Evolutionary conservation across 2,888 invertebrate species (phyloP), one percentile per base, ranked within the genome.

Genomic region (Stictocephala bisonia): DNA sequence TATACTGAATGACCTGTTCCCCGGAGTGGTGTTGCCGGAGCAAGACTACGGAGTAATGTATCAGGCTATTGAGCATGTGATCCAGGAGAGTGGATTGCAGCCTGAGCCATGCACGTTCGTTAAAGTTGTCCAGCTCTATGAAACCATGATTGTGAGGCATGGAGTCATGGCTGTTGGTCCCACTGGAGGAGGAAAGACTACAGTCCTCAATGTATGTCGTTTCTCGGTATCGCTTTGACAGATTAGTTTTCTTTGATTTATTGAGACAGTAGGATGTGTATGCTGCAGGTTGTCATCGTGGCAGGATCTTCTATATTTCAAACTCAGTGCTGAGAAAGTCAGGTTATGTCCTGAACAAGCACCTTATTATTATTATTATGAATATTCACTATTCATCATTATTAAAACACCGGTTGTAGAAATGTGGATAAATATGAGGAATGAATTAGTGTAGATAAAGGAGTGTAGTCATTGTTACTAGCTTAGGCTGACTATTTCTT

Each of bases 131-230:
- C 95, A 96, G 82, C 85, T 96, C 9, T 93, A 94, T 81, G 96
- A 96, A 83, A 96, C 95, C 0, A 93, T 96, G 93, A 90, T 92
- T 77, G 95, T 96, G 2, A 87, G 96, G 18, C 95, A 96, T 89
- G 96, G 96, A 1, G 95, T 96, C 0, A 96, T 96, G 95, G 84
- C 95, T 75, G 95, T 96, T 0, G 96, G 96, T 0, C 95, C 95
- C 0, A 94, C 95, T 0, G 95, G 95, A 0, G 91, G 94, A 1
- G 96, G 95, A 2, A 96, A 96, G 83, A 91, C 93, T 0, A 88
- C 91, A 0, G 89, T 93, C 7, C 86, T 95, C 68, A 86, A 88
- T 79, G 93, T 93, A 83, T 84, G 85, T 56, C 13, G 3, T 7
- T 9, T 35, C n/a, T n/a, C n/a, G n/a, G n/a, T n/a, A n/a, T n/a